phyloP scores from a whole-genome alignment of 2,797 vertebrate species.

The Phaenicophaeus curvirostris region DNA sequence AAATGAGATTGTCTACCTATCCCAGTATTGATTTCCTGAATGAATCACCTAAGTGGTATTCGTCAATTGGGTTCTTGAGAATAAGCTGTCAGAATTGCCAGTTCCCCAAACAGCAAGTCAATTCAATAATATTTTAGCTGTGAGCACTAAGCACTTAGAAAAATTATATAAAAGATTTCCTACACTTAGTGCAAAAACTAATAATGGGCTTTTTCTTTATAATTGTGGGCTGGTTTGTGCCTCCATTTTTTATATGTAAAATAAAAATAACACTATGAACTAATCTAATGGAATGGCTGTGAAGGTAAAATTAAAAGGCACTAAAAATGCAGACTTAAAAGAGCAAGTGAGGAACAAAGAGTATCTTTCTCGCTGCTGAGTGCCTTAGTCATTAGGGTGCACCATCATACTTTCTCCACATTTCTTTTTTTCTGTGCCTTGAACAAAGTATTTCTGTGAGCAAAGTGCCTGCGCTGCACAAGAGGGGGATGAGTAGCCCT shows the following conservation, averaged over 20 bases:
- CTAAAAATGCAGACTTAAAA: background rate
- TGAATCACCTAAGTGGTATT: background rate
- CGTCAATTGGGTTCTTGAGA: background rate
- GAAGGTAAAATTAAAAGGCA: background rate
- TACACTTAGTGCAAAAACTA: background rate
- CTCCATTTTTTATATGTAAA: background rate
- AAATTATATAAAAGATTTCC: background rate
- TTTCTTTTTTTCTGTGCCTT: background rate
- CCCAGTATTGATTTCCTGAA: background rate
- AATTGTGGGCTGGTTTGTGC: background rate
- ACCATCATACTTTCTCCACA: background rate
- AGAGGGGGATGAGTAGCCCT: background rate
- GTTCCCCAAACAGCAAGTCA: rapidly evolving
- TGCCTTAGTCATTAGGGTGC: background rate
- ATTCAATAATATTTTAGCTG: background rate
- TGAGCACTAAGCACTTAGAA: background rate
- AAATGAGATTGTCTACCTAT: background rate
- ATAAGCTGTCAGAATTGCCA: background rate
- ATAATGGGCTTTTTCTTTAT: background rate
- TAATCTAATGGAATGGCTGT: background rate
- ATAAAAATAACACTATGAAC: background rate
- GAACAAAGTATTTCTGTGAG: background rate
- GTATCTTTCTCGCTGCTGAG: background rate
- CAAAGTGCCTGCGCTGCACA: too few relatives aligned
- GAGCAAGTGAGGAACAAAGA: background rate